Evolutionary conservation across 2,888 invertebrate species (phyloP).

Genomic region (Alcis repandata): DNA sequence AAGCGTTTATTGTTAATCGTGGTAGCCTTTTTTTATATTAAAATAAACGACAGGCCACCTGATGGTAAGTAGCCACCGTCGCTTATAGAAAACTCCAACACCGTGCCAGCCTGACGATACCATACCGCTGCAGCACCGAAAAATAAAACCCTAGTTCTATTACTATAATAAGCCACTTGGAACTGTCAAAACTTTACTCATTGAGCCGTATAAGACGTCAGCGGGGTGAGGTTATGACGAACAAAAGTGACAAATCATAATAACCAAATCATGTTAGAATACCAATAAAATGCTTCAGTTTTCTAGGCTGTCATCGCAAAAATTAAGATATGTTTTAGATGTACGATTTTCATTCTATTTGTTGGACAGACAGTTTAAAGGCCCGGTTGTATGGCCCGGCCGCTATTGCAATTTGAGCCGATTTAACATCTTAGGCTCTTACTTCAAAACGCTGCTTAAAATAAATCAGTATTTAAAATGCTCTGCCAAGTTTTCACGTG

Average conservation of each 20-base stretch:
- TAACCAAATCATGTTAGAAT: not conserved
- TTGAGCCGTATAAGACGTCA: not conserved
- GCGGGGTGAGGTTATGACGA: too few relatives aligned
- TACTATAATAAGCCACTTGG: not conserved
- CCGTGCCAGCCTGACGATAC: too few relatives aligned
- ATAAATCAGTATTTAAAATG: too few relatives aligned
- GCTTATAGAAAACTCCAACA: too few relatives aligned
- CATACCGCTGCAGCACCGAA: too few relatives aligned
- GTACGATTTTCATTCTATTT: not conserved
- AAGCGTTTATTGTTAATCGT: too few relatives aligned
- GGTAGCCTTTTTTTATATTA: too few relatives aligned
- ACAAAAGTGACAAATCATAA: not conserved
- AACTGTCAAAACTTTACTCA: not conserved
- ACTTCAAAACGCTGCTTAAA: too few relatives aligned
- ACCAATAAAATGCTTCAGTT: not conserved
- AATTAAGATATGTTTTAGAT: not conserved
- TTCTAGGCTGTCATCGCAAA: not conserved
- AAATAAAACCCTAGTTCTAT: too few relatives aligned
- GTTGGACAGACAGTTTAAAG: constrained; percentile 19
- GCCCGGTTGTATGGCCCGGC: constrained; percentile 10
- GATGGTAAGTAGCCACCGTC: too few relatives aligned
- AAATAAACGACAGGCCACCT: too few relatives aligned
- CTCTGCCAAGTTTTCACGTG: too few relatives aligned
- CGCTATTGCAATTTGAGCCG: not conserved
- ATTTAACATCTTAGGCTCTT: not conserved